These are phyloP conservation scores for Hypomesus transpacificus DNA, from an alignment of 2,113 vertebrate genomes.

Conservation along the genomic window DNA sequence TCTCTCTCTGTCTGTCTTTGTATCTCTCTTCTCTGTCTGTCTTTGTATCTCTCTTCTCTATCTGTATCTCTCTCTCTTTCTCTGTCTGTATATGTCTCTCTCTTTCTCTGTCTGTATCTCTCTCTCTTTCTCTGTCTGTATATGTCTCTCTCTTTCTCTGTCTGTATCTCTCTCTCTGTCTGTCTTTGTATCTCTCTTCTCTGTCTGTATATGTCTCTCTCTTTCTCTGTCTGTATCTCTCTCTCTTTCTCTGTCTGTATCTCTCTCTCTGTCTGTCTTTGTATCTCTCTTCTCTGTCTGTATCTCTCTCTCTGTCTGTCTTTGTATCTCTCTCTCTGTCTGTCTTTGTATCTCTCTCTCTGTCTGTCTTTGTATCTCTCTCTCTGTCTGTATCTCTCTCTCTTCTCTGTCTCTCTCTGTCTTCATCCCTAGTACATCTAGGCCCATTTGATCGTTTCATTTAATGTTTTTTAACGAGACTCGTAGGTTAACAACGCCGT, in stretches of 20 bases:
- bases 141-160: not conserved
- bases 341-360: not conserved
- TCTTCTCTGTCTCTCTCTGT: not conserved
- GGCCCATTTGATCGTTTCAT: no score
- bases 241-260: slow-evolving; percentile 3
- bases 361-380: slow-evolving; percentile 5
- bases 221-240: not conserved
- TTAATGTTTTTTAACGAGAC: no score
- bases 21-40: not conserved
- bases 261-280: not conserved
- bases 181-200: no score
- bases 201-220: not conserved
- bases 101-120: not conserved
- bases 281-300: no score
- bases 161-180: not conserved
- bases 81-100: not conserved
- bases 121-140: not conserved
- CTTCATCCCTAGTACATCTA: not conserved
- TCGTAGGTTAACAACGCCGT: no score
- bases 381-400: not conserved
- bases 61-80: slow-evolving; percentile 12
- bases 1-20: not conserved
- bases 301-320: not conserved
- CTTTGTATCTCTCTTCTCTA: not conserved
- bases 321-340: not conserved